phyloP scores from a whole-genome alignment of 2,113 vertebrate genomes.

The Lathamus discolor region DNA sequence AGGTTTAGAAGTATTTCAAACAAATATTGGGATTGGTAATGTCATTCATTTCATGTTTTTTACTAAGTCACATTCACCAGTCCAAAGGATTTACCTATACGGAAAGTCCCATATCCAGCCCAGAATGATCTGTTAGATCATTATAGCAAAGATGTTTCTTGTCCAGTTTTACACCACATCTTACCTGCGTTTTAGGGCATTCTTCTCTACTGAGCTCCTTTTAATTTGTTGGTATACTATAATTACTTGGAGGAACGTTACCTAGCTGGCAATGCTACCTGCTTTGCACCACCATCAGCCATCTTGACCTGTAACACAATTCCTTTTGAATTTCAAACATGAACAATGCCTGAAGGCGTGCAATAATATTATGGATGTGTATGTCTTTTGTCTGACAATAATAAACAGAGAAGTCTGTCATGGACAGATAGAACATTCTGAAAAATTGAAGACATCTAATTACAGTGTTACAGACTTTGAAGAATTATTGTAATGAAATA shows the following conservation, averaged over 20 bases:
- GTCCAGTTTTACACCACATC: background rate
- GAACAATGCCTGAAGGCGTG: background rate
- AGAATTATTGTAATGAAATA: background rate
- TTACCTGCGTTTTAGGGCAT: background rate
- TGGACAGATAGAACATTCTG: background rate
- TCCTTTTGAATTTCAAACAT: background rate
- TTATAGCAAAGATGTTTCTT: background rate
- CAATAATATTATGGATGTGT: background rate
- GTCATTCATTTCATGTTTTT: background rate
- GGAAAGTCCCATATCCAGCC: background rate
- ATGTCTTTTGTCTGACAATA: background rate
- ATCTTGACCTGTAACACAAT: rapidly evolving
- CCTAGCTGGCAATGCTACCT: background rate
- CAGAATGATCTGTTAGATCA: background rate
- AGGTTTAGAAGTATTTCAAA: background rate
- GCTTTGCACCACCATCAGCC: background rate
- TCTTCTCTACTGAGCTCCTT: background rate
- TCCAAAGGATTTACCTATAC: background rate
- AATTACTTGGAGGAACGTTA: background rate
- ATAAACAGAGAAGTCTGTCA: background rate
- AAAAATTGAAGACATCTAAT: background rate
- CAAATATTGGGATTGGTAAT: background rate
- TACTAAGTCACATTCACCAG: background rate
- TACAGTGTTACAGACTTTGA: background rate
- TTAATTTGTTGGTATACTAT: background rate